Base-by-base conservation (phyloP, 2,888 invertebrate genomes). In the Leucozona laternaria region DNA sequence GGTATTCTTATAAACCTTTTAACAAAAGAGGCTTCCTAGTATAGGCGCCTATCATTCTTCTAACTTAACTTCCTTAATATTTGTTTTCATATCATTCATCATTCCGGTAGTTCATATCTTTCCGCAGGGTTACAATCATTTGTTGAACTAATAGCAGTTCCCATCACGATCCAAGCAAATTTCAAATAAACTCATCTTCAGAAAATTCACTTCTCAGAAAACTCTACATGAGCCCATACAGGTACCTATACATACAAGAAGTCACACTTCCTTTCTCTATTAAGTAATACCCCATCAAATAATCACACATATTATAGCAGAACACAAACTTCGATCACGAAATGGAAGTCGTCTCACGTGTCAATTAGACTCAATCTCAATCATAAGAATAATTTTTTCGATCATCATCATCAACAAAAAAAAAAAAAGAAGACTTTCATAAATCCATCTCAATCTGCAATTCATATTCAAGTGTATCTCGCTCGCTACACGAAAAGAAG, bases 201-300 rank as follows among this genome's bases (percentile, higher is more conserved):
- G 0, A 50, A 22, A 50, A 22, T 13, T 50, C 7, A 25, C 11
- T 50, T 13, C 22, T 48, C 20, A 25, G 15, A 22, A 62, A 34
- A 43, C n/a, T 4, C 43, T 50, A n/a, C n/a, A 8, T 40, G n/a
- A 5, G 5, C 43, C n/a, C n/a, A 4, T 28, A 4, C 28, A 4
- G 5, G n/a, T n/a, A n/a, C n/a, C n/a, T n/a, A n/a, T n/a, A n/a
- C 0, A 31, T 5, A 17, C 10, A 15, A 50, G 17, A 40, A 40
- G 28, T 40, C 28, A 55, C 45, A 48, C 70, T 81, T 86, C 82
- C 86, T 79, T 82, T 86, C 86, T 82, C 86, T 82, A 62, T 86
- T 79, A 55, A 75, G 62, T 57, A 86, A 86, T 60, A 62, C 8
- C 10, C 15, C 10, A 40, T 11, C 25, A 31, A 7, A 34, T 31